phyloP scores from a whole-genome alignment of 2,113 vertebrate species.

The Phrynocephalus versicolor region DNA sequence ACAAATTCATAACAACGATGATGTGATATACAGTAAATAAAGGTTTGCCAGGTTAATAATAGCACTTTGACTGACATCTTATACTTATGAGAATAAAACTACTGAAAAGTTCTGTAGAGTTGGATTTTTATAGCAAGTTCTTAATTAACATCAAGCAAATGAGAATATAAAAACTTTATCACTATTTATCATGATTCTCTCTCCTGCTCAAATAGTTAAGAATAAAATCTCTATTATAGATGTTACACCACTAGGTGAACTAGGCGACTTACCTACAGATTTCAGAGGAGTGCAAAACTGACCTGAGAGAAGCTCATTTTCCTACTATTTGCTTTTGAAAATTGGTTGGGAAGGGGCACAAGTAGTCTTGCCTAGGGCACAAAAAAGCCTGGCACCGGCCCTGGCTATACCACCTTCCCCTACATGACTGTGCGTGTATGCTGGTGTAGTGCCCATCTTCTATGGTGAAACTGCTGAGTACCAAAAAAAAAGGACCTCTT shows the following conservation, averaged over 20 bases:
- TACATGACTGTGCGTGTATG: too few relatives aligned
- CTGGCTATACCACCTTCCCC: too few relatives aligned
- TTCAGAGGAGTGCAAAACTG: too few relatives aligned
- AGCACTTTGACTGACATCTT: conserved; percentile 60
- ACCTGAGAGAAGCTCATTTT: too few relatives aligned
- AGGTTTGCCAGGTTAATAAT: conserved; percentile 66
- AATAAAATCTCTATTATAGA: background rate
- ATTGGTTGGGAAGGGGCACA: too few relatives aligned
- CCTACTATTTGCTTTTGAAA: too few relatives aligned
- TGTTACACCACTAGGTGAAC: too few relatives aligned
- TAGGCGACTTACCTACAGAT: too few relatives aligned
- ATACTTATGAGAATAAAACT: conserved; percentile 34
- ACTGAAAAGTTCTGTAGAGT: conserved; percentile 24
- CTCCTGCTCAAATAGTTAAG: background rate
- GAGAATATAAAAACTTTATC: conserved; percentile 27
- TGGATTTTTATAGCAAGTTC: conserved; percentile 57
- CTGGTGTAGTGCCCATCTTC: background rate
- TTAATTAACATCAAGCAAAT: conserved; percentile 54
- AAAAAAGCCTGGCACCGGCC: too few relatives aligned
- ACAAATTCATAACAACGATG: conserved; percentile 62
- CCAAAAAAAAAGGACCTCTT: background rate
- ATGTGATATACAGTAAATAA: conserved; percentile 61
- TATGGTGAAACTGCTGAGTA: background rate
- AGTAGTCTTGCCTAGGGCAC: too few relatives aligned
- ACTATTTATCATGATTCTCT: background rate